Evolutionary conservation across 2,113 vertebrate genomes (phyloP), one percentile per base, ranked within the genome.

Genomic region (Paedocypris sp.): DNA sequence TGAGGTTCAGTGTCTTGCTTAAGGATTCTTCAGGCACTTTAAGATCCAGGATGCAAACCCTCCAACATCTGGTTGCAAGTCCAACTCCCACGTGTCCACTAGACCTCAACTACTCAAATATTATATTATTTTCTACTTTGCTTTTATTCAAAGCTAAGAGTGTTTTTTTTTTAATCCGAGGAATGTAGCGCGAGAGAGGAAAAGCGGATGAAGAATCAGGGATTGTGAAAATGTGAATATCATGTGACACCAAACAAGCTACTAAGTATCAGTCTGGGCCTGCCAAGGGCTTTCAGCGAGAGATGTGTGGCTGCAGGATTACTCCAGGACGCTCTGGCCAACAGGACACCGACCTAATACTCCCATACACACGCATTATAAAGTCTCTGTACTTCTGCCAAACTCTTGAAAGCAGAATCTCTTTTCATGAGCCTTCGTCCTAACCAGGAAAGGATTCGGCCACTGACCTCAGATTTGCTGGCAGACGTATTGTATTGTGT

Each of bases 181-280:
- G 49, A 65, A 22, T 19, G 11, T 23, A 26, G 41, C 11, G 6
- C 16, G n/a, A 36, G 12, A 32, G 18, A 36, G 25, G 18, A 12
- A 41, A 8, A 56, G 35, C 16, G 10, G 12, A 45, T 42, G 23
- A 41, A 22, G 19, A 36, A 46, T 25, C 4, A 8, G 9, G 7
- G 41, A 29, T 46, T 56, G 32, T 53, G 36, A 4, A 29, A 33
- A 48, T 36, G 46, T 28, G 45, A 39, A 32, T 62, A 63, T 48
- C 22, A 36, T 67, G 47, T 50, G 33, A 43, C 20, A 5, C 36
- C 59, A 52, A 64, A 56, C 66, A 62, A 52, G 61, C 51, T 68
- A 50, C 49, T 60, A 13, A 43, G 56, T 64, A 49, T 67, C 42
- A 13, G 15, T 32, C 26, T 7, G 12, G 6, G 28, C 31, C 41